Base-by-base conservation (phyloP, 2,113 vertebrate genomes). In the Columbina picui region DNA sequence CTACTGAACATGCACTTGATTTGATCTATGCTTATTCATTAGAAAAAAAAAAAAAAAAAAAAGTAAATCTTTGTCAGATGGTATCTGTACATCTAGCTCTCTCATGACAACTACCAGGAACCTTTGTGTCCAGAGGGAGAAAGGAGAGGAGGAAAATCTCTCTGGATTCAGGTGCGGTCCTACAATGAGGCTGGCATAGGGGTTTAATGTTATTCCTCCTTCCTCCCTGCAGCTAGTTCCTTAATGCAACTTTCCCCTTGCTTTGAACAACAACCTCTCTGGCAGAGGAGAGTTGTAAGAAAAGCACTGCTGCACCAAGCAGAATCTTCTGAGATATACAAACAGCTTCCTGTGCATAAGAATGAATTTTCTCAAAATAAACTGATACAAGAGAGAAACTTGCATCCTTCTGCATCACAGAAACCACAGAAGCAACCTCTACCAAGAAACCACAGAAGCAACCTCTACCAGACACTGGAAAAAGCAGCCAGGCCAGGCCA, bases 1-100 rank as follows among this genome's bases (percentile, higher is more conserved):
- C 5, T 25, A 15, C 21, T 79, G 65, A 82, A 14, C 0, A 0
- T 50, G 6, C 22, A 21, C 20, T 41, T 59, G 41, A 17, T 11
- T 47, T 29, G 22, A 87, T 84, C 89, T 71, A 30, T 30, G 30
- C 22, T 80, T 49, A 22, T 27, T 82, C 2, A 47, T 71, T 8
- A 78, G 43, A 84, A 82, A 34, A 90, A 81, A 55, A 4, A 82
- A 34, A 90, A 81, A 55, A 4, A 8, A 45, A 45, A 45, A 18
- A 14, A 41, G 7, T 5, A 67, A 85, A 76, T 39, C 16, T 82
- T 81, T 3, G 1, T 55, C 57, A 69, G 43, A 56, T 41, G 27
- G 10, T 64, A 23, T 53, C 78, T 87, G 57, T 75, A 19, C 12
- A n/a, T 85, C 27, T 10, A 21, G 15, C 17, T 26, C n/a, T 67